These are phyloP conservation scores for Sceloporus undulatus DNA, from an alignment of 2,113 vertebrate species.

Conservation along the genomic window DNA sequence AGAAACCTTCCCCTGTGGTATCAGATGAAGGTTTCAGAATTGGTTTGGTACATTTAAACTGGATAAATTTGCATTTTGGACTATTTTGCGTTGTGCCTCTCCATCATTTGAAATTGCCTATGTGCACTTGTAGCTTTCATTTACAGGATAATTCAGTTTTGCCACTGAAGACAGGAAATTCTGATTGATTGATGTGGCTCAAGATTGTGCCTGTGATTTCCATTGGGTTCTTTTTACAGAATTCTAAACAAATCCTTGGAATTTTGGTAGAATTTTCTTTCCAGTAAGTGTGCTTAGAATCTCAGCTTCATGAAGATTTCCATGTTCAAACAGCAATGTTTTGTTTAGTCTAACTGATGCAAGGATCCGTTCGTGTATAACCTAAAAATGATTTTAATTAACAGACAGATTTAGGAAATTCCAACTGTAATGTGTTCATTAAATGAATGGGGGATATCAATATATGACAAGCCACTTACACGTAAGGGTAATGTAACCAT, in stretches of 20 bases:
- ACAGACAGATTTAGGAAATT: constrained; percentile 76
- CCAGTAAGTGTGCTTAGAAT: not conserved
- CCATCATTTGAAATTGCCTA: not conserved
- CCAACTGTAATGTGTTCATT: constrained; percentile 74
- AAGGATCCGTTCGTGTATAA: constrained; percentile 70
- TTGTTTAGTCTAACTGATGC: constrained; percentile 80
- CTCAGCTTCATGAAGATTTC: constrained; percentile 49
- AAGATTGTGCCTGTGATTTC: not conserved
- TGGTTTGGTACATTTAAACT: not conserved
- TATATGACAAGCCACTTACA: constrained; percentile 74
- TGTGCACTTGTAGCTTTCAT: not conserved
- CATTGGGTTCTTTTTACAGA: not conserved
- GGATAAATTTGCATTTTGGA: not conserved
- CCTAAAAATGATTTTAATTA: constrained; percentile 78
- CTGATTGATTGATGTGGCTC: not conserved
- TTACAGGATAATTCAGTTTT: not conserved
- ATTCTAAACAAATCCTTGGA: not conserved
- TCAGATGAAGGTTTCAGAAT: not conserved
- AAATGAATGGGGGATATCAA: constrained; percentile 64
- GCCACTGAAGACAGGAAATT: not conserved
- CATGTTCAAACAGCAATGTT: constrained; percentile 62
- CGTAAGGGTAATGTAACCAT: constrained; percentile 70
- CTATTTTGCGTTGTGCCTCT: not conserved
- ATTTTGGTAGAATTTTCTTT: constrained; percentile 5
- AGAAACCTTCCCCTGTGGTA: not conserved